Percentiles rank a stretch among this genome's conserved stretches.
Conservation (phyloP, 1,140 invertebrate genomes). For the Zaprionus gabonicus region DNA sequence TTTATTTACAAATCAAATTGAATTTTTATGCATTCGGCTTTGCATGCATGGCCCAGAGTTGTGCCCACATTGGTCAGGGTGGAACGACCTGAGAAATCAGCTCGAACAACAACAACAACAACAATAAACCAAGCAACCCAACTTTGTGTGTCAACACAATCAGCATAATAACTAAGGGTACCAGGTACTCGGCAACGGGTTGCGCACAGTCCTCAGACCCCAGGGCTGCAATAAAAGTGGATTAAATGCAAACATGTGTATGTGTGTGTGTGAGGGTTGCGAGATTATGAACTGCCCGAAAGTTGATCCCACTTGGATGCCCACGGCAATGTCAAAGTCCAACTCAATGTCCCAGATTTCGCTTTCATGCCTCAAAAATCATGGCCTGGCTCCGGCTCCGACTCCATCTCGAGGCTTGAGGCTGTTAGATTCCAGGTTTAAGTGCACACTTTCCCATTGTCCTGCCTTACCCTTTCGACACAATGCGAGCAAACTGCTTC, state of each 20-base stretch:
- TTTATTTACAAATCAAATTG: constrained; percentile 36
- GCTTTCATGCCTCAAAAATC: constrained; percentile 52
- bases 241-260: constrained; percentile 75
- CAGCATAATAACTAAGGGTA: constrained; percentile 71
- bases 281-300: constrained; percentile 31
- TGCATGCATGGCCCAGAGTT: background rate
- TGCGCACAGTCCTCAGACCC: background rate
- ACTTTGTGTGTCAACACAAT: constrained; percentile 72
- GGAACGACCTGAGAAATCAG: constrained; percentile 48
- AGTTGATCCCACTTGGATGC: constrained; percentile 53
- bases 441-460: constrained; percentile 43
- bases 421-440: constrained; percentile 28
- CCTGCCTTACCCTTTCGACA: constrained; percentile 30
- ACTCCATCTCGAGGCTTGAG: background rate
- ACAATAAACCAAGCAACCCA: constrained; percentile 39
- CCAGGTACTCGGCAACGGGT: background rate
- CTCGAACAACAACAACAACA: constrained; percentile 20
- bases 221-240: constrained; percentile 70
- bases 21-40: constrained; percentile 70
- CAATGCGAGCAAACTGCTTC: background rate
- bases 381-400: constrained; percentile 21
- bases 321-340: constrained; percentile 47
- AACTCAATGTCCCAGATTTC: constrained; percentile 62
- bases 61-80: constrained; percentile 38
- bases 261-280: background rate